Evolutionary conservation across 2,888 invertebrate genomes (phyloP), one percentile per base, ranked within the genome.

Genomic region (Carterocephalus palaemon): DNA sequence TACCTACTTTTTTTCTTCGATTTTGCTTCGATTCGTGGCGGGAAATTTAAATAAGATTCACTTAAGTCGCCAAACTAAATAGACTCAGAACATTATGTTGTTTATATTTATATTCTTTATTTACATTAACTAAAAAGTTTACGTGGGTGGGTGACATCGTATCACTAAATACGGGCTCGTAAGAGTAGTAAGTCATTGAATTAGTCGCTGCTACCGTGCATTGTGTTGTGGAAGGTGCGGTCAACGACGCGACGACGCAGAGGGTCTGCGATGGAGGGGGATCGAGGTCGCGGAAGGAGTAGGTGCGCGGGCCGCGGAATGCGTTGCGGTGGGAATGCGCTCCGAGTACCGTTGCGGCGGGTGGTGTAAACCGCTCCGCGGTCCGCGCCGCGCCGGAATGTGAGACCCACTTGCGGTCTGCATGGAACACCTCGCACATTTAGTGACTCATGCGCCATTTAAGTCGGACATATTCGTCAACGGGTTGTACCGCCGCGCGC

Each of bases 311-410:
- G 59, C 68, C 63, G 70, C 74, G 83, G 80, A 79, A 81, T 82
- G 79, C 75, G 76, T 74, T 67, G 68, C 71, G 77, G 78, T 83
- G 82, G 78, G 82, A 83, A 84, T 81, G 84, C 75, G 80, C 76
- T 72, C 68, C 60, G 71, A 82, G 84, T 86, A 85, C 86, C 86
- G 86, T 85, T 86, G 79, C 59, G 70, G 63, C 70, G 68, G 70
- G 63, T 70, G 68, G 66, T 66, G 68, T 63, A 64, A 67, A 57
- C 62, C 65, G 63, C 67, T 56, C 60, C 63, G 60, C 60, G 54
- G 61, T n/a, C n/a, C n/a, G n/a, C 57, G 56, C 53, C 62, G 66
- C 70, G 59, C 62, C 64, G 84, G 86, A 83, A 84, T 85, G 84
- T 76, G 75, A 80, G 81, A 69, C 84, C 80, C 75, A 83, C 78